Conservation (phyloP, 2,888 invertebrate genomes). For the Andrena chrysosceles region DNA sequence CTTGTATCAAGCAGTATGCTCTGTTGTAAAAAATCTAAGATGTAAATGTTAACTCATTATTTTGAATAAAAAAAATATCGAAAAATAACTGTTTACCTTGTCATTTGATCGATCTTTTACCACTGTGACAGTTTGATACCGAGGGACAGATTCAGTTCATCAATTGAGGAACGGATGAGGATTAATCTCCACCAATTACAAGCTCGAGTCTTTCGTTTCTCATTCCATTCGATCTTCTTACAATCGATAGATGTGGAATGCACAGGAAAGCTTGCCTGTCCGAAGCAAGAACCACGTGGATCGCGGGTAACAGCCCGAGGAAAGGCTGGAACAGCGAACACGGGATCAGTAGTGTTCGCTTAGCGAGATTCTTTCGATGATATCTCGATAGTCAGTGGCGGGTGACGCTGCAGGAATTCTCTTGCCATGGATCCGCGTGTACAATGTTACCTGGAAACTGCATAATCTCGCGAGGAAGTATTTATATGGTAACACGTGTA, state of each 20-base stretch:
- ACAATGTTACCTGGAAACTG: conserved; percentile 43
- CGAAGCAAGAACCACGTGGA: conserved; percentile 21
- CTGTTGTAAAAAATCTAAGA: too few relatives aligned
- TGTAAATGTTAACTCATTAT: too few relatives aligned
- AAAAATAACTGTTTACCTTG: too few relatives aligned
- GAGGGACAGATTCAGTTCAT: too few relatives aligned
- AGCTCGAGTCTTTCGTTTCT: neutral
- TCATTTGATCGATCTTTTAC: too few relatives aligned
- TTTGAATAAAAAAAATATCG: too few relatives aligned
- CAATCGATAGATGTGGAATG: conserved; percentile 11
- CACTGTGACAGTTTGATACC: too few relatives aligned
- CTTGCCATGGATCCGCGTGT: conserved; percentile 18
- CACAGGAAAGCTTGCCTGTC: conserved; percentile 4
- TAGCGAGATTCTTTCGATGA: conserved; percentile 51
- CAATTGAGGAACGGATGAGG: too few relatives aligned
- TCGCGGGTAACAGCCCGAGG: conserved; percentile 9
- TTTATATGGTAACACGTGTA: conserved; percentile 42
- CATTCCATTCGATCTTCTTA: neutral
- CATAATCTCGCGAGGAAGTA: conserved; percentile 22
- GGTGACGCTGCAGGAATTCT: conserved; percentile 66
- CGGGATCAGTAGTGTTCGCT: conserved; percentile 39
- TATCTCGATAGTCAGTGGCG: conserved; percentile 61
- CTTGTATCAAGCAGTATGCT: too few relatives aligned
- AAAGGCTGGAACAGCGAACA: conserved; percentile 34
- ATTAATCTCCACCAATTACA: neutral